These are phyloP conservation scores for Drosophila ezoana DNA, from an alignment of 2,888 invertebrate species.

Conservation along the genomic window DNA sequence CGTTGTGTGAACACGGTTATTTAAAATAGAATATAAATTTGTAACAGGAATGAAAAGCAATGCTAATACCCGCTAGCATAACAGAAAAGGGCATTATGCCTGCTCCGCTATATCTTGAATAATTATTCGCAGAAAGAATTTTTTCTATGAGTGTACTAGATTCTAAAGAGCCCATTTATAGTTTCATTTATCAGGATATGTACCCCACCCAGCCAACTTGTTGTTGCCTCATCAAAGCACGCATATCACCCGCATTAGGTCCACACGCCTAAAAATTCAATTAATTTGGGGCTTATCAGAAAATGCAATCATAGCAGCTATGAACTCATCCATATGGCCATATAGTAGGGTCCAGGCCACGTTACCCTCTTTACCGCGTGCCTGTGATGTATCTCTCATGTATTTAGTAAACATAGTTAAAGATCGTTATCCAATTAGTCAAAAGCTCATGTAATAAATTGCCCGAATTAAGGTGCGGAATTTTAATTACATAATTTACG, in stretches of 20 bases:
- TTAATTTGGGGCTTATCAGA: constrained; percentile 65
- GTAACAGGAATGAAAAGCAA: too few species aligned
- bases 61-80: too few species aligned
- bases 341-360: constrained; percentile 12
- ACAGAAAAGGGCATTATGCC: too few species aligned
- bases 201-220: neutral
- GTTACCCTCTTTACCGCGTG: constrained; percentile 13
- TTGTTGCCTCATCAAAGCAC: constrained; percentile 23
- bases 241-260: constrained; percentile 35
- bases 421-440: constrained; percentile 81
- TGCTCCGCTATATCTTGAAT: too few species aligned
- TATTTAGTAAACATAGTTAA: constrained; percentile 76
- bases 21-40: too few species aligned
- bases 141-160: neutral
- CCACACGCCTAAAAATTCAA: constrained; percentile 61
- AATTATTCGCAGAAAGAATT: too few species aligned
- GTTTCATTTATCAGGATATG: neutral
- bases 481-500: constrained; percentile 84
- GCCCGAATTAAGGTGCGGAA: constrained; percentile 84
- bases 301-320: constrained; percentile 62
- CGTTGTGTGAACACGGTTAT: too few species aligned
- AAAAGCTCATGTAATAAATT: constrained; percentile 82
- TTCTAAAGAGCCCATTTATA: neutral
- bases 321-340: constrained; percentile 64
- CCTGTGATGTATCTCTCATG: constrained; percentile 52